Evolutionary conservation across 1,140 invertebrate species (phyloP).

Genomic region (Psix sp.): DNA sequence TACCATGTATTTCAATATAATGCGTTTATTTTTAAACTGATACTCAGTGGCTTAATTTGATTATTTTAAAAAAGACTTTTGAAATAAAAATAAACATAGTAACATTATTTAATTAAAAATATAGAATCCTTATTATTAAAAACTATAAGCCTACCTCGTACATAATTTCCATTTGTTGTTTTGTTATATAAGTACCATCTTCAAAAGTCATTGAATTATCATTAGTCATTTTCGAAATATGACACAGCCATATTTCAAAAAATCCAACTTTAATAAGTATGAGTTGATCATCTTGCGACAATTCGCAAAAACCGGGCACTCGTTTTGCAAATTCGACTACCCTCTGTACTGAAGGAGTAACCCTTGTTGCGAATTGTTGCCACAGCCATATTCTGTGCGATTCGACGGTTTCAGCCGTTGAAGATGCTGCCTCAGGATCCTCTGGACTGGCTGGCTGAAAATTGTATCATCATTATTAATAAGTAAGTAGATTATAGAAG

Average conservation of each 20-base stretch:
- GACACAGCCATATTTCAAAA: slow-evolving; percentile 96
- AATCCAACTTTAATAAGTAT: slow-evolving; percentile 97
- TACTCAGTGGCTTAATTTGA: no score
- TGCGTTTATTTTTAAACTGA: no score
- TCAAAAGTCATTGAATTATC: slow-evolving; percentile 92
- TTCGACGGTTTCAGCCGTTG: slow-evolving; percentile 78
- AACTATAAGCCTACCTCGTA: no score
- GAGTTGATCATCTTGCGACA: slow-evolving; percentile 94
- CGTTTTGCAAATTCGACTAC: slow-evolving; percentile 96
- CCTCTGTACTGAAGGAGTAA: slow-evolving; percentile 91
- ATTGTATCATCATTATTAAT: slow-evolving; percentile 1
- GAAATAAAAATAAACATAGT: no score
- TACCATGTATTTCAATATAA: no score
- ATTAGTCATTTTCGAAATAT: slow-evolving; percentile 89
- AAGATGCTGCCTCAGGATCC: slow-evolving; percentile 80
- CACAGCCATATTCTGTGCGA: slow-evolving; percentile 85
- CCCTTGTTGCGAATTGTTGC: slow-evolving; percentile 86
- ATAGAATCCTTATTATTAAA: no score
- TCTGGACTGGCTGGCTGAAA: slow-evolving; percentile 75
- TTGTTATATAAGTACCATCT: slow-evolving; percentile 91
- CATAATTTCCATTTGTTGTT: slow-evolving; percentile 91
- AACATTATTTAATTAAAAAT: no score
- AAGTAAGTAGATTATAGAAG: not conserved
- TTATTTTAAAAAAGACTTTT: no score
- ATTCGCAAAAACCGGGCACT: slow-evolving; percentile 90